Percentiles rank a stretch among this genome's conserved stretches.
phyloP scores from a whole-genome alignment of 2,113 vertebrate species.

The Tiliqua scincoides region DNA sequence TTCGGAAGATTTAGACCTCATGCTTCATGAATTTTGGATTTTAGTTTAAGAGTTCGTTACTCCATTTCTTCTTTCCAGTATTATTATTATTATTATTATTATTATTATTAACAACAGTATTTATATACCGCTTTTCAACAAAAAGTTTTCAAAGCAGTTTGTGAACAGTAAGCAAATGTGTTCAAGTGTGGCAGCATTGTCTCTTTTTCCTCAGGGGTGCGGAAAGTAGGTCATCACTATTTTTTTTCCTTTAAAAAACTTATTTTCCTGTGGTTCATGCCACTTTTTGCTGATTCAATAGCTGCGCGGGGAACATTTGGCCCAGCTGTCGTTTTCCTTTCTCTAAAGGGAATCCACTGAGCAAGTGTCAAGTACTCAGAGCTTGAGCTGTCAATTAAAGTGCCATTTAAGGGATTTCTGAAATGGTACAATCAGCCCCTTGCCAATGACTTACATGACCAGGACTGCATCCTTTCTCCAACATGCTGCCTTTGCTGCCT shows the following conservation, averaged over 20 bases:
- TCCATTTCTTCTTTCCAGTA: neutral
- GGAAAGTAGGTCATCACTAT: neutral
- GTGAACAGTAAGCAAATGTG: no score
- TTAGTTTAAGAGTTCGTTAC: neutral
- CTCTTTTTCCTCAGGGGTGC: neutral
- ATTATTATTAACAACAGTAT: no score
- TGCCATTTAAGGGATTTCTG: conserved; percentile 20
- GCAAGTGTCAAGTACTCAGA: neutral
- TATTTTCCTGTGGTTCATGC: neutral
- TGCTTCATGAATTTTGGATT: neutral
- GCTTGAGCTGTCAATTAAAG: neutral
- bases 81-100: no score
- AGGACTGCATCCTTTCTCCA: neutral
- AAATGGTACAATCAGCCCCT: conserved; percentile 18
- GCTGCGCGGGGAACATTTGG: neutral
- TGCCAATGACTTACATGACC: conserved; percentile 20
- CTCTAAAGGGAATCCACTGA: neutral
- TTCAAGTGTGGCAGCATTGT: neutral
- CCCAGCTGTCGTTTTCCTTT: conserved; percentile 12
- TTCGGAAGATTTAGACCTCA: neutral
- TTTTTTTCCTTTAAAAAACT: neutral
- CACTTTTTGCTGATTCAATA: neutral
- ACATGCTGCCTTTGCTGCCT: neutral
- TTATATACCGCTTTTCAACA: no score
- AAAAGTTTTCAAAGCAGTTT: no score